Percentiles rank a stretch among this genome's conserved stretches.
Evolutionary conservation across 1,140 invertebrate species (phyloP).

Genomic region (Lepidostoma basale): DNA sequence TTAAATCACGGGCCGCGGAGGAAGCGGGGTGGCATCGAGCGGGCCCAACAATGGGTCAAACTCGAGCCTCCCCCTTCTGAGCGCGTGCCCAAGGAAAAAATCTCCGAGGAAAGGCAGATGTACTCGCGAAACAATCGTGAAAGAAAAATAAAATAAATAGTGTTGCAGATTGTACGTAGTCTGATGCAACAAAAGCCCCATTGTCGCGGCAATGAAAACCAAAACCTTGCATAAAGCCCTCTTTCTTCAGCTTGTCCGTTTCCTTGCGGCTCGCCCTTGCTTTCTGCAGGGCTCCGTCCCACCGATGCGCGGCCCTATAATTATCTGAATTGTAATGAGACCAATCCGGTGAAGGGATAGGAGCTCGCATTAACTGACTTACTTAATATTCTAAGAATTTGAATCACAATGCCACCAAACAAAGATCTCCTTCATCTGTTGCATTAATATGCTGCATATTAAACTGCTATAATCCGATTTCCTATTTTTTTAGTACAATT

Average conservation of each 20-base stretch:
- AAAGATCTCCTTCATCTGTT: no score
- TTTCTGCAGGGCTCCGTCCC: background rate
- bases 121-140: slow-evolving; percentile 1
- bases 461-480: no score
- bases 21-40: no score
- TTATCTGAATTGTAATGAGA: background rate
- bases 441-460: no score
- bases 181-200: slow-evolving; percentile 19
- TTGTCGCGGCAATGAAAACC: background rate
- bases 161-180: slow-evolving; percentile 16
- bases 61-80: background rate
- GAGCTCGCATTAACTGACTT: background rate
- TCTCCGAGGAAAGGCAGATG: slow-evolving; percentile 24
- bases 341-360: background rate
- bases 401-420: background rate
- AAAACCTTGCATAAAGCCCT: no score
- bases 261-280: no score
- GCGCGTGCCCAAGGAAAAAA: background rate
- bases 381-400: background rate
- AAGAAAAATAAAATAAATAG: slow-evolving; percentile 32
- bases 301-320: background rate
- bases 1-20: slow-evolving; percentile 17
- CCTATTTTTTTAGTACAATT: no score
- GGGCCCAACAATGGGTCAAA: slow-evolving; percentile 14
- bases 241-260: background rate